Base-by-base conservation (phyloP, 2,113 vertebrate genomes). In the Epinephelus fuscoguttatus region DNA sequence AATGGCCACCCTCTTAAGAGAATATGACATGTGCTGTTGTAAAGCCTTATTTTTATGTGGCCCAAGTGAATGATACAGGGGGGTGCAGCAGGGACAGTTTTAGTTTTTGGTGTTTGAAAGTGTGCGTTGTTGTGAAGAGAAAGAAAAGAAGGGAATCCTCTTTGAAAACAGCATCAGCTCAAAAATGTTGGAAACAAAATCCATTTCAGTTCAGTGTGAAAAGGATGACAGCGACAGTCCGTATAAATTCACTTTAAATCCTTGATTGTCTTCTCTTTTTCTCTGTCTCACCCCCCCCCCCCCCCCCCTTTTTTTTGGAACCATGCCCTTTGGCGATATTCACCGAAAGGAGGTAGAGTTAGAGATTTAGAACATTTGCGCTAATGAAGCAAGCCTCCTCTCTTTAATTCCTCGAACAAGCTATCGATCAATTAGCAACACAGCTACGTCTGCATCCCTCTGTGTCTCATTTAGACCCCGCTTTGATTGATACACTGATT, bases 401-500 rank as follows among this genome's bases (percentile, higher is more conserved):
- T 88, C 85, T 91, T 90, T 94, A 96, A 95, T 94, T 95, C 93
- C 93, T 88, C 21, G 82, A 93, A 95, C 93, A 94, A 94, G 90
- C 83, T 87, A 90, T 92, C 79, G 93, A 96, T 95, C 81, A 95
- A 93, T 96, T 95, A 93, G 86, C 85, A 94, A 92, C 92, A 92
- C 73, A 6, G 82, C 82, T 89, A 85, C 30, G 73, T 83, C 84
- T 84, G 83, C 87, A 80, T 94, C 80, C 94, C 93, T 93, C 93
- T 92, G 94, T 93, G 94, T 94, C 94, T 95, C 92, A 94, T 95
- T 95, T 95, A 94, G 86, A 91, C 86, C 88, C 80, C 7, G 45
- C 89, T 95, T 94, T 93, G 93, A 96, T 92, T 93, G 93, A 94
- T 93, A 92, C 86, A 90, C 81, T 82, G 90, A 94, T 94, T 93